phyloP scores from a whole-genome alignment of 1,140 invertebrate genomes.

The Dinoponera quadriceps region DNA sequence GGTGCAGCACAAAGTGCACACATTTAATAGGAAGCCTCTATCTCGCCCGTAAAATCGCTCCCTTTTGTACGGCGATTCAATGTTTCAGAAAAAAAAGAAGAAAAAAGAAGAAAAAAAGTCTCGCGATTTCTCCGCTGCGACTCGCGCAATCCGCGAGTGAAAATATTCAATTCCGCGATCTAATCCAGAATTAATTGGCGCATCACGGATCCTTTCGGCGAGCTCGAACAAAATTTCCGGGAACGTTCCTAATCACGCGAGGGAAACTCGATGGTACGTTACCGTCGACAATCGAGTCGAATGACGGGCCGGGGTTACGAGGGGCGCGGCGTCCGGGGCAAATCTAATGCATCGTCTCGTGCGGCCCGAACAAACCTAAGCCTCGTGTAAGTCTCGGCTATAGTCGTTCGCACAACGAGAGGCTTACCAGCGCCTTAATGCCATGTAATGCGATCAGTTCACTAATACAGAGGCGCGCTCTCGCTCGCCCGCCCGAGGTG shows the following conservation, averaged over 20 bases:
- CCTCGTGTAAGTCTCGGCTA: constrained; percentile 78
- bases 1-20: neutral
- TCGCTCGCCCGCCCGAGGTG: neutral
- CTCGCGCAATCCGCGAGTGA: neutral
- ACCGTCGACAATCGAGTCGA: constrained; percentile 58
- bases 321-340: neutral
- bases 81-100: neutral
- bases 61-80: neutral
- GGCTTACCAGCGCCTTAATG: constrained; percentile 82
- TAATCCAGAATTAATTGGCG: constrained; percentile 60
- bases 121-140: constrained; percentile 23
- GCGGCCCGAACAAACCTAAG: constrained; percentile 67
- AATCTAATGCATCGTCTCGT: constrained; percentile 54
- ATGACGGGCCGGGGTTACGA: constrained; percentile 42
- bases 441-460: constrained; percentile 83
- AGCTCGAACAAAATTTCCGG: constrained; percentile 55
- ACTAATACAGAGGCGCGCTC: constrained; percentile 70
- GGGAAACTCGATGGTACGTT: constrained; percentile 60
- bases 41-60: neutral
- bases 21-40: neutral
- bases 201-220: constrained; percentile 51
- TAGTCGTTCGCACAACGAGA: constrained; percentile 71
- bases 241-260: constrained; percentile 56
- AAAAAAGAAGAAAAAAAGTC: too few relatives aligned
- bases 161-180: constrained; percentile 51